Evolutionary conservation across 1,140 invertebrate species (phyloP), one percentile per base, ranked within the genome.

Genomic region (Papilio machaon): DNA sequence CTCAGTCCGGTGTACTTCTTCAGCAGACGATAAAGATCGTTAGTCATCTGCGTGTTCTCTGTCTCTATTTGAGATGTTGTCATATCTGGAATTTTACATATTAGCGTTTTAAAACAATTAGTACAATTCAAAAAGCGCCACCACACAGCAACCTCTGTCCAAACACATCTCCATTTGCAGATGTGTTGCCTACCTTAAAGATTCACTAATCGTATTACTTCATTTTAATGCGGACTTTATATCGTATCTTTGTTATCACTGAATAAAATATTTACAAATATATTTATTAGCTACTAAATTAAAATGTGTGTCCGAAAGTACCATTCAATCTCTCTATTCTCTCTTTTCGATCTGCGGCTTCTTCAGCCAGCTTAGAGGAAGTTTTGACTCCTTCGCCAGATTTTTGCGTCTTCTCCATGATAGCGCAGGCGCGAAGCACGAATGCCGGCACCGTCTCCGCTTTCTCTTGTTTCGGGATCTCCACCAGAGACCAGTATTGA

Each of bases 1-100:
- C 98, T 96, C 73, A 99, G 95, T 67, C 97, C 98, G 7, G 97
- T 97, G 90, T 99, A 99, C 91, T 98, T 98, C 93, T 98, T 99
- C 76, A 99, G 93, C 76, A 98, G 95, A 88, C 98, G 96, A 91
- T 99, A 99, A 73, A 99, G 95, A 91, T 99, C 98, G 91, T 98
- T 99, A 84, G 98, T 98, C 96, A 99, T 97, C 94, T 98, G 97
- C n/a, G 97, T 98, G 90, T 99, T 99, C 92, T 99, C 98, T 10
- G 97, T 96, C 91, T 98, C 97, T 84, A 99, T 98, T 93, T 98
- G 98, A n/a, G 97, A 97, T 60, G 97, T 98, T 80, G 97, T 98
- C 97, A 98, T 98, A 92, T 97, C 98, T 98, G 95, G 73, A 96
- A 96, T 82, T 70, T 82, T 67, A 80, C 74, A 23, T 58, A 75